These are phyloP conservation scores for Phrynocephalus vlangalii DNA, from an alignment of 2,797 vertebrate species.

Conservation along the genomic window DNA sequence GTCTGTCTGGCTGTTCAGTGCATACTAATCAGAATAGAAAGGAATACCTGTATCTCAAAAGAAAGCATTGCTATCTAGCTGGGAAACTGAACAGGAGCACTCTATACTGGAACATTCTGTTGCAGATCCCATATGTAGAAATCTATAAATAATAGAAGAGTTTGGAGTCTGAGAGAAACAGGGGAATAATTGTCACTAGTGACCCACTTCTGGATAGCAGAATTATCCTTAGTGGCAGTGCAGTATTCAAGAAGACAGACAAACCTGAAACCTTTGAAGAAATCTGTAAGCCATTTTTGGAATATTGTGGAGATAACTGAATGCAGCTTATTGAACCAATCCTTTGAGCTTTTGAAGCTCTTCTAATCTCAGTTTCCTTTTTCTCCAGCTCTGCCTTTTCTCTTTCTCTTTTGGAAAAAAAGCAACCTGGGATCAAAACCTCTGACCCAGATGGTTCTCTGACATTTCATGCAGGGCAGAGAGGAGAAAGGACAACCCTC, in stretches of 20 bases:
- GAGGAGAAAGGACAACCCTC: background rate
- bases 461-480: constrained; percentile 1
- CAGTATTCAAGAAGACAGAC: background rate
- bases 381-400: background rate
- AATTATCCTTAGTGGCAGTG: background rate
- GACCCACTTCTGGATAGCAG: background rate
- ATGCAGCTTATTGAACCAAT: constrained; percentile 19
- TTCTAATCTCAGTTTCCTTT: background rate
- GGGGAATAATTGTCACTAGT: background rate
- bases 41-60: no score
- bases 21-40: background rate
- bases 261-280: constrained; percentile 18
- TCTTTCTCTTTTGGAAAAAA: constrained; percentile 8
- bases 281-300: background rate
- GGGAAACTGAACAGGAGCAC: background rate
- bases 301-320: background rate
- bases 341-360: background rate
- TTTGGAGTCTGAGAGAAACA: background rate
- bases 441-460: background rate
- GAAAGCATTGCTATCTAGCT: background rate
- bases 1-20: no score
- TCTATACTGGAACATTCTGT: background rate
- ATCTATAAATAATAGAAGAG: background rate
- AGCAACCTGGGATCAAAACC: background rate
- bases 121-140: background rate